These are phyloP conservation scores for Cercopithecus neglectus DNA, from an alignment of 2,797 vertebrate species.

Conservation along the genomic window DNA sequence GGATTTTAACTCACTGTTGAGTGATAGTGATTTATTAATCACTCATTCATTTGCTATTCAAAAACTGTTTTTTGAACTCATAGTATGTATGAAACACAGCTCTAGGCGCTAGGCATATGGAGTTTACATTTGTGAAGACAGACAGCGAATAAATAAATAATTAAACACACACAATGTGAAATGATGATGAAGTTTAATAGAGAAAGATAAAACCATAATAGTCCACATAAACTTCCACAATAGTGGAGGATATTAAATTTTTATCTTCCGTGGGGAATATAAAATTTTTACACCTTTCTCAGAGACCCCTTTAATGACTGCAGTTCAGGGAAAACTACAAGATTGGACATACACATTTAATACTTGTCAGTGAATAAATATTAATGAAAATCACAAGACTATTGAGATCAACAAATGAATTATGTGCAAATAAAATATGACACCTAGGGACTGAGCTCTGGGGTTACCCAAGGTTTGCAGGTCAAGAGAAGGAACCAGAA, in stretches of 20 bases:
- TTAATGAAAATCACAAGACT: not conserved
- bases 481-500: not conserved
- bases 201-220: not conserved
- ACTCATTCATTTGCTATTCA: not conserved
- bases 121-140: not conserved
- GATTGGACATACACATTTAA: not conserved
- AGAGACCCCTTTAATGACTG: not conserved
- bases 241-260: not conserved
- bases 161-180: not conserved
- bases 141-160: not conserved
- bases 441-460: not conserved
- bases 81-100: not conserved
- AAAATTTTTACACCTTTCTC: not conserved
- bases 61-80: not conserved
- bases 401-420: not conserved
- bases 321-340: not conserved
- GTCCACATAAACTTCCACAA: not conserved
- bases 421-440: not conserved
- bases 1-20: not conserved
- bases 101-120: not conserved
- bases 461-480: not conserved
- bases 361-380: not conserved
- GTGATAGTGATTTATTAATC: not conserved
- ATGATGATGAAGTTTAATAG: not conserved
- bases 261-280: not conserved